Conservation (phyloP, 1,140 invertebrate species). For the Camponotus vicinus region DNA sequence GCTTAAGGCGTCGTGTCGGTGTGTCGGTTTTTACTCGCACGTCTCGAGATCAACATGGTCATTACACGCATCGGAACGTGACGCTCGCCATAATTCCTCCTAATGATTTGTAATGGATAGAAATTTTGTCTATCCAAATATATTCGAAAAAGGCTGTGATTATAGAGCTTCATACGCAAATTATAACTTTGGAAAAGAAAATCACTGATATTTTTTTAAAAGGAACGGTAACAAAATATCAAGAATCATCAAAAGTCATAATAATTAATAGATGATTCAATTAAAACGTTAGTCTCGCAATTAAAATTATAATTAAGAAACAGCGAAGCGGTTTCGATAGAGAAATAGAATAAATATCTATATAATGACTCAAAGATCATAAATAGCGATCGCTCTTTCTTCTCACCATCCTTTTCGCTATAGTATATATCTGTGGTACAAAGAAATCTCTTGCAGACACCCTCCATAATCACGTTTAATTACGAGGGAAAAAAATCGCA, state of each 20-base stretch:
- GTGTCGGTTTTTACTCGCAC: constrained; percentile 43
- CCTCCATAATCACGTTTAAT: constrained; percentile 63
- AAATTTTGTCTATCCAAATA: constrained; percentile 25
- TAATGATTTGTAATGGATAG: constrained; percentile 40
- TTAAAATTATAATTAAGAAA: constrained; percentile 1
- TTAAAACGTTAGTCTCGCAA: neutral
- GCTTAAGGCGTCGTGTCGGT: constrained; percentile 34
- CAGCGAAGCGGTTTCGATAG: neutral
- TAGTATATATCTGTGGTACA: neutral
- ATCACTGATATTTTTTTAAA: constrained; percentile 13
- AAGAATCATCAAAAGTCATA: neutral
- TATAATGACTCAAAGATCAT: constrained; percentile 30
- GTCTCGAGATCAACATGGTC: constrained; percentile 38
- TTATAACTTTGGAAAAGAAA: constrained; percentile 3
- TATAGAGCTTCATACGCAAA: constrained; percentile 19
- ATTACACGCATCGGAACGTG: constrained; percentile 29
- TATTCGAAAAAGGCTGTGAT: neutral
- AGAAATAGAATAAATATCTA: constrained; percentile 43
- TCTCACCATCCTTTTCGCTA: constrained; percentile 15
- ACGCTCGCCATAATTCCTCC: constrained; percentile 20
- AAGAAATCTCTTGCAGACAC: constrained; percentile 40
- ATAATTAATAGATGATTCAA: constrained; percentile 20
- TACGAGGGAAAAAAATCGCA: constrained; percentile 48
- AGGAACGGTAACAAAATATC: neutral
- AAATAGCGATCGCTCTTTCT: constrained; percentile 52